Base-by-base conservation (phyloP, 2,797 vertebrate species). In the Anguilla megastoma region DNA sequence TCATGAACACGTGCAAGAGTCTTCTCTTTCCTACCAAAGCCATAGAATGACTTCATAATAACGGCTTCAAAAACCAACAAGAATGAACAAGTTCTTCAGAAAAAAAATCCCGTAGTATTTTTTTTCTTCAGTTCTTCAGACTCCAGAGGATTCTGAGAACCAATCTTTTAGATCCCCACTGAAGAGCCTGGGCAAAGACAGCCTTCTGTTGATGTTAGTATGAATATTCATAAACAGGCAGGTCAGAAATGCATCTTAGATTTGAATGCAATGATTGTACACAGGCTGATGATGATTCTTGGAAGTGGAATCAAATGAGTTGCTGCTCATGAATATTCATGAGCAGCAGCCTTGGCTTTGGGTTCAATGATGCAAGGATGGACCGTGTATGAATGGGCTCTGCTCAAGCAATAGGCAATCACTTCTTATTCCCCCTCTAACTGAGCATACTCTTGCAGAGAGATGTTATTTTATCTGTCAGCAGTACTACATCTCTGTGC, bases 221-320 rank as follows among this genome's bases (percentile, higher is more conserved):
- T 80, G 45, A 83, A 87, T 84, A 83, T 48, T 50, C 48, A 48
- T n/a, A 21, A 63, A 9, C 16, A 56, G 79, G 41, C 58, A 66
- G 56, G 86, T 60, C 58, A 48, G 79, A n/a, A 71, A 84, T 88
- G 63, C 33, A 56, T 24, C 10, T 85, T 54, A 83, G 30, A 5
- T 36, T 12, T 84, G 80, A 71, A 50, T 69, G 60, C 63, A 50
- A 54, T 24, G 45, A 69, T 56, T 87, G n/a, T 45, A 80, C 41
- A 48, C n/a, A 48, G 71, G 63, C 41, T 14, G 60, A 84, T 85
- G 48, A 45, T 54, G 21, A 56, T 84, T 85, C 52, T 87, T 63
- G 8, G 18, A 33, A 63, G 36, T 80, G 50, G 58, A 63, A 52
- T 50, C 21, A 84, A 84, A 84, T 30, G 33, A 88, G 82, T 84